Evolutionary conservation across 1,140 invertebrate genomes (phyloP), one percentile per base, ranked within the genome.

Genomic region (Meloidogyne exigua): DNA sequence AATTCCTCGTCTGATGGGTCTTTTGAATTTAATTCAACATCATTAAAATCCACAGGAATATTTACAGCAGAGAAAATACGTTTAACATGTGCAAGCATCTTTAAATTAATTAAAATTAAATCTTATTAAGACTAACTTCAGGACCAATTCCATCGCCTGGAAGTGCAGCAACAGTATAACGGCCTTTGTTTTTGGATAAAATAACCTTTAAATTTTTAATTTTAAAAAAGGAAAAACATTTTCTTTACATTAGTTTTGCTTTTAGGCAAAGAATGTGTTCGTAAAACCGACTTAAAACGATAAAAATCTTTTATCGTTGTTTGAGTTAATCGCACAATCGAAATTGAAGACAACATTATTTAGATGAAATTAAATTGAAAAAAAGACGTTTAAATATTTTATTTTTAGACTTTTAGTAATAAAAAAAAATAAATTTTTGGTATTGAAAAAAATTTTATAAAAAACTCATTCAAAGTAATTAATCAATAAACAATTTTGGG

Each of bases 41-140:
- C 91, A 89, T 99, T 95, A 90, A 99, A 99, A 88, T 98, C 95
- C 70, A 99, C 92, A 15, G 96, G 96, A 15, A 95, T 94, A 72
- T 95, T 94, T 70, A 93, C 92, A 89, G 42, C 74, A 92, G 36
- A 49, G 15, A 78, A 78, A n/a, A 72, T 63, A 13, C 32, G 36
- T 65, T 66, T 70, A 12, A 76, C 18, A 42, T 26, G 32, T 11
- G 4, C 69, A 44, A 71, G 36, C 69, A 71, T 71, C 69, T 71
- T 1, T 28, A 23, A 68, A 13, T 23, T n/a, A 72, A 23, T 64
- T n/a, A 63, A 72, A 23, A n/a, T 15, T 15, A 26, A 25, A 7
- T 65, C 26, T 36, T n/a, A 64, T 32, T 23, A 11, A 32, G 7
- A 32, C 26, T 12, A 78, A 97, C 91, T 88, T 98, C 94, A 0